Evolutionary conservation across 2,113 vertebrate species (phyloP), one percentile per base, ranked within the genome.

Genomic region (Leucopternis melanops): DNA sequence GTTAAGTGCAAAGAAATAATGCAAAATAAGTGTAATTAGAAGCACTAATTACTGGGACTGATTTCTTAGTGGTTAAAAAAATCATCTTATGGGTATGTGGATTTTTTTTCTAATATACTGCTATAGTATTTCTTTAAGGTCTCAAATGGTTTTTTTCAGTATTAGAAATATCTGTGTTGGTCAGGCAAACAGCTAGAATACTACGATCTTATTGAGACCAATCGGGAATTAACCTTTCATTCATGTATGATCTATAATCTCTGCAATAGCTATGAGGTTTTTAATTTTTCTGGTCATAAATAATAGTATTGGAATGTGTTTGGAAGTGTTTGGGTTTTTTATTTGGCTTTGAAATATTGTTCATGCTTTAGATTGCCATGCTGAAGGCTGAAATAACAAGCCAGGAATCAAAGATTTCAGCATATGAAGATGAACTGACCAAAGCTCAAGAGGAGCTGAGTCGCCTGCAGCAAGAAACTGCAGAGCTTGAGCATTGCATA

Each of bases 321-420:
- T 79, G 38, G 40, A 44, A 44, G 11, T 57, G 13, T 32, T 50
- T 23, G 25, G 3, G 0, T 0, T 15, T 58, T 54, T 42, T 13
- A 85, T 82, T 59, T 52, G 1, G n/a, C 61, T 89, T 86, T 92
- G 52, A 77, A 93, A 58, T 93, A 11, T 6, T 88, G 17, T 88
- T 94, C 32, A 9, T 59, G 65, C 72, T 94, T 61, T 80, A 99
- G 99, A 99, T 99, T 97, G 97, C 99, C 26, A 98, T 99, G 26
- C 97, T 99, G 94, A 99, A 99, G 96, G 97, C 96, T 17, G 98
- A 99, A 97, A 98, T 99, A 78, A 98, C 98, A 31, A 99, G 98
- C 88, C 99, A 99, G 96, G 99, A 99, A 90, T 98, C 98, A 32
- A 98, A 98, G 97, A 99, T 99, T 78, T 98, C 98, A 45, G 98